Evolutionary conservation across 2,888 invertebrate species (phyloP).

Genomic region (Agapostemon virescens): DNA sequence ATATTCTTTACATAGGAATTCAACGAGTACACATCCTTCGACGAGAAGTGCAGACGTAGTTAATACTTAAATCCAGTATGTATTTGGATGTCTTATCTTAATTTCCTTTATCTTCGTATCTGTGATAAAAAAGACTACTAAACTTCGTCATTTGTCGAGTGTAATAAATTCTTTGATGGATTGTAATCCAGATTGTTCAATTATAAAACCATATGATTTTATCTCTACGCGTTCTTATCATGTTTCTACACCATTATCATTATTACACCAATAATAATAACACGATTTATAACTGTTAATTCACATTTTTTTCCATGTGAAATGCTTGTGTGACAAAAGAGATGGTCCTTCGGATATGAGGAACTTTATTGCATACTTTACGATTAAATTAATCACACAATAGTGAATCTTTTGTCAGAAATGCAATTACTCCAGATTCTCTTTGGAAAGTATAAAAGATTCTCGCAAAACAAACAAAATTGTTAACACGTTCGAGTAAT

Average conservation of each 20-base stretch:
- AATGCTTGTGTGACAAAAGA: not conserved
- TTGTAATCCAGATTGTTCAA: not conserved
- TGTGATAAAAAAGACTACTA: not conserved
- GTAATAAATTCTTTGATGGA: not conserved
- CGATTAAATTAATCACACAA: not conserved
- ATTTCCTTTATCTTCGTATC: not conserved
- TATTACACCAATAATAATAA: not conserved
- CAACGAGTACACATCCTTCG: not conserved
- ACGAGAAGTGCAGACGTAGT: not conserved
- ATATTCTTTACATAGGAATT: not conserved
- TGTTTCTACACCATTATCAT: not conserved
- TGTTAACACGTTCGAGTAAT: not conserved
- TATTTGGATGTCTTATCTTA: not conserved
- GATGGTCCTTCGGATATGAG: not conserved
- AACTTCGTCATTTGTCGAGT: not conserved
- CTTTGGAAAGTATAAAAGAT: not conserved
- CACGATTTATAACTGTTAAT: not conserved
- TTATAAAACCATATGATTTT: not conserved
- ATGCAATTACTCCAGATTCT: not conserved
- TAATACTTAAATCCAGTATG: not conserved
- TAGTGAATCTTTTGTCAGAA: not conserved
- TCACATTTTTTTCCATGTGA: not conserved
- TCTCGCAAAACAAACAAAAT: not conserved
- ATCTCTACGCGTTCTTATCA: conserved; percentile 10
- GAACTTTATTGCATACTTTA: not conserved